Evolutionary conservation across 1,140 invertebrate species (phyloP).

Genomic region (Portunus trituberculatus): DNA sequence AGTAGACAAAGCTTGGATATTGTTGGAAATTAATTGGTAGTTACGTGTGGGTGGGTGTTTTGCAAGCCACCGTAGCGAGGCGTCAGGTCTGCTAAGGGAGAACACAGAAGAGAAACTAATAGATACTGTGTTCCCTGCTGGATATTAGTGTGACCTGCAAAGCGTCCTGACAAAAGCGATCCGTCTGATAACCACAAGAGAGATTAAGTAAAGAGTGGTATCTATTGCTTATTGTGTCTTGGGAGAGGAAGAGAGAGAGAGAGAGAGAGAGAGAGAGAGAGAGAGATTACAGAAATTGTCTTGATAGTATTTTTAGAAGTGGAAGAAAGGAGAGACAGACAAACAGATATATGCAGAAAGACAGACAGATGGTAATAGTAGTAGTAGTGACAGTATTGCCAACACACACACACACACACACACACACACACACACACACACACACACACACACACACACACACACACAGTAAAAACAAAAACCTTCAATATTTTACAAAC

Average conservation of each 20-base stretch:
- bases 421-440: slow-evolving; percentile 25
- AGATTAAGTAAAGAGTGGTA: not conserved
- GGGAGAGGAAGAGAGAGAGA: not conserved
- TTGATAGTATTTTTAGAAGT: not conserved
- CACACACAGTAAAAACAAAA: not conserved
- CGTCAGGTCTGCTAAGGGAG: too few species aligned
- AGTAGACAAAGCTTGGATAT: not conserved
- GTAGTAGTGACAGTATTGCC: not conserved
- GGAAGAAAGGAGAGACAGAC: not conserved
- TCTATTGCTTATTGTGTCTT: not conserved
- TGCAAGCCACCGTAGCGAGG: too few species aligned
- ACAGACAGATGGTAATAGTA: not conserved
- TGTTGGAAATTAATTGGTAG: not conserved
- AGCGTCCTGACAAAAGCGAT: too few species aligned
- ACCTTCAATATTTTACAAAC: slow-evolving; percentile 35
- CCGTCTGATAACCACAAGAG: not conserved
- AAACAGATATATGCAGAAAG: not conserved
- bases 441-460: not conserved
- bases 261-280: not conserved
- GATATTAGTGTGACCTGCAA: too few species aligned
- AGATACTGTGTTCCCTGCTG: too few species aligned
- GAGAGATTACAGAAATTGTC: not conserved
- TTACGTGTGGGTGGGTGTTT: not conserved
- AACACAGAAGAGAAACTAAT: too few species aligned
- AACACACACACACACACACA: not conserved